Percentiles rank a stretch among this genome's conserved stretches.
phyloP scores from a whole-genome alignment of 2,113 vertebrate species.

The Typhlomys cinereus region DNA sequence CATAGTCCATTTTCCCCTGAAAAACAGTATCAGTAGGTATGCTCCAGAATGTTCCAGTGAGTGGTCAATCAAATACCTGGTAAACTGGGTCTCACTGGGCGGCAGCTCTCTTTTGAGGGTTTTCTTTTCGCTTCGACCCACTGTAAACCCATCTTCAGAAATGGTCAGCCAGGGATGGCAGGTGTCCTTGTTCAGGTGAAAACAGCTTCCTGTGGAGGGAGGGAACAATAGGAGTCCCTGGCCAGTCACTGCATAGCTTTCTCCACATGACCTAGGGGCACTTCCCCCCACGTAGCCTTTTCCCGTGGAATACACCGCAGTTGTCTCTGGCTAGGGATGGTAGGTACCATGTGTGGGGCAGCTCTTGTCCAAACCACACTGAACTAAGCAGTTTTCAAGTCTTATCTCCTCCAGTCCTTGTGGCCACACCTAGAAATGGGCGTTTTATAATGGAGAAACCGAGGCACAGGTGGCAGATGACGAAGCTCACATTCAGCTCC shows the following conservation, averaged over 20 bases:
- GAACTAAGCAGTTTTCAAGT: neutral
- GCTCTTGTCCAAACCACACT: neutral
- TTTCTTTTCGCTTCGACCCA: slow-evolving; percentile 89
- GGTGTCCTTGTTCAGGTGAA: slow-evolving; percentile 91
- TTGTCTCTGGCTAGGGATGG: accelerated
- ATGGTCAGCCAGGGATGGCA: slow-evolving; percentile 93
- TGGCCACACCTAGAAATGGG: neutral
- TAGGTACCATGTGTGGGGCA: accelerated
- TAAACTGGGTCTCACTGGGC: slow-evolving; percentile 87
- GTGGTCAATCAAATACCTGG: slow-evolving; percentile 84
- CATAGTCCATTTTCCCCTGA: neutral
- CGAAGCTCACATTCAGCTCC: neutral
- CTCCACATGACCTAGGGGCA: neutral
- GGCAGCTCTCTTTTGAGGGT: slow-evolving; percentile 83
- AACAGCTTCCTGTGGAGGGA: slow-evolving; percentile 89
- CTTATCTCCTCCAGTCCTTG: neutral
- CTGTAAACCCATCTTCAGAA: slow-evolving; percentile 92
- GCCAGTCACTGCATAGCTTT: neutral
- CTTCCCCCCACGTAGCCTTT: accelerated
- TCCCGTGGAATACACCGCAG: accelerated
- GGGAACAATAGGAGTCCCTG: neutral
- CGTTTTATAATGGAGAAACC: neutral
- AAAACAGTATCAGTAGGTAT: too few species aligned
- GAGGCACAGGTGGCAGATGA: neutral
- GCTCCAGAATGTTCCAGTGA: neutral